Evolutionary conservation across 1,140 invertebrate species (phyloP), one percentile per base, ranked within the genome.

Genomic region (Temnothorax nylanderi): DNA sequence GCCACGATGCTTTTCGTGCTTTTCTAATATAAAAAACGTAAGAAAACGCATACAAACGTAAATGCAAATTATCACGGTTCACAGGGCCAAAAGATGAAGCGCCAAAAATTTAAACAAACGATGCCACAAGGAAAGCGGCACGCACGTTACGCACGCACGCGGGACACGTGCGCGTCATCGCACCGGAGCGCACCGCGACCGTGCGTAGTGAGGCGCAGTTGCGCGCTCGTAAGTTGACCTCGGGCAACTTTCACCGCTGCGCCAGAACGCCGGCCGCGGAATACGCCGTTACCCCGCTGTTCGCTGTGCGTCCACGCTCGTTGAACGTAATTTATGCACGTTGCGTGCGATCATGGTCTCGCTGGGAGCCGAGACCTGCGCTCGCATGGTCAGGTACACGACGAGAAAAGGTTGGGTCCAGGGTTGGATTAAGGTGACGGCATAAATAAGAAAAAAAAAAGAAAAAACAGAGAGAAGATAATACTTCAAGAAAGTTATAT

Each of bases 241-340:
- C 93, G 93, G 90, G 92, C 89, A 94, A 94, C 94, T 94, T 94
- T 94, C 94, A 94, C 93, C 93, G 89, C 54, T 67, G 81, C 88
- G 85, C 88, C 91, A 87, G 88, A 89, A 87, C 88, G 84, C 26
- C 8, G 75, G 11, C 44, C 54, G 84, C 67, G 86, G 90, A 80
- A 72, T 74, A 74, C 80, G 54, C 71, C 89, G 81, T 89, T 87
- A 88, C 74, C 86, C 76, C 85, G 64, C 34, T n/a, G 64, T 60
- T 69, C 89, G 77, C 86, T 77, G 47, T 56, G 60, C 49, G 62
- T 80, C 64, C 86, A 58, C 56, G 64, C 91, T 91, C 87, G 90
- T 90, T 92, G 85, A 91, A 88, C 85, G 91, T 94, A 92, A 94
- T 94, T 94, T 94, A 94, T 94, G 93, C 91, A 90, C 92, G 89